Percentiles rank a stretch among this genome's conserved stretches.
phyloP scores from a whole-genome alignment of 2,113 vertebrate species.

The Taxidea taxus region DNA sequence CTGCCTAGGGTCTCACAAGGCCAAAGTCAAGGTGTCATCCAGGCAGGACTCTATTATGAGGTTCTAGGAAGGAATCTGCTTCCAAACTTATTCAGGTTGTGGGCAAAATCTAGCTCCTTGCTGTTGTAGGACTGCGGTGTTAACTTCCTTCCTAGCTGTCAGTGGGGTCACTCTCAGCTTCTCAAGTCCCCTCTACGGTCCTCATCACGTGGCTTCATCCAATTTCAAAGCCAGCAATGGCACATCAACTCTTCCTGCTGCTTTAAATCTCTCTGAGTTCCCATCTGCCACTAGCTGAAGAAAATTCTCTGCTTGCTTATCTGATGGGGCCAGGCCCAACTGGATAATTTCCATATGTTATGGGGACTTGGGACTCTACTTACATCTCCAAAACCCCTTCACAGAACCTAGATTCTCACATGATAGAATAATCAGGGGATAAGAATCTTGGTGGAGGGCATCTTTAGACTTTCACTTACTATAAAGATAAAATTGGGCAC shows the following conservation, averaged over 20 bases:
- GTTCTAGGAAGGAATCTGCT: background rate
- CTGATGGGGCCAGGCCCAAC: background rate
- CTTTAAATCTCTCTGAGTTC: background rate
- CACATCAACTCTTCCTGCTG: rapidly evolving
- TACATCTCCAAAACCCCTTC: background rate
- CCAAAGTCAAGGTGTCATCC: background rate
- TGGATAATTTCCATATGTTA: background rate
- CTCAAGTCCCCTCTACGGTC: background rate
- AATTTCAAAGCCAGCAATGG: background rate
- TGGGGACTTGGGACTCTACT: background rate
- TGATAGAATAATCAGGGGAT: background rate
- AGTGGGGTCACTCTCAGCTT: background rate
- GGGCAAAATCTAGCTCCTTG: background rate
- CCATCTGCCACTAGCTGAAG: background rate
- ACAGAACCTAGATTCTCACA: background rate
- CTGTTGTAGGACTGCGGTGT: too few species aligned
- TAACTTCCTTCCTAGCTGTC: background rate
- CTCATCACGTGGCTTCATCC: background rate
- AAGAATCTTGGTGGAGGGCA: background rate
- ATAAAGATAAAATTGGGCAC: background rate
- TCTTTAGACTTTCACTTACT: background rate
- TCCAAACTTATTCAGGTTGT: background rate
- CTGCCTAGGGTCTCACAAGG: background rate
- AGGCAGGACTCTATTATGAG: background rate
- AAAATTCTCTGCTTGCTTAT: background rate